Evolutionary conservation across 2,888 invertebrate species (phyloP), one percentile per base, ranked within the genome.

Genomic region (Idaea dimidiata): DNA sequence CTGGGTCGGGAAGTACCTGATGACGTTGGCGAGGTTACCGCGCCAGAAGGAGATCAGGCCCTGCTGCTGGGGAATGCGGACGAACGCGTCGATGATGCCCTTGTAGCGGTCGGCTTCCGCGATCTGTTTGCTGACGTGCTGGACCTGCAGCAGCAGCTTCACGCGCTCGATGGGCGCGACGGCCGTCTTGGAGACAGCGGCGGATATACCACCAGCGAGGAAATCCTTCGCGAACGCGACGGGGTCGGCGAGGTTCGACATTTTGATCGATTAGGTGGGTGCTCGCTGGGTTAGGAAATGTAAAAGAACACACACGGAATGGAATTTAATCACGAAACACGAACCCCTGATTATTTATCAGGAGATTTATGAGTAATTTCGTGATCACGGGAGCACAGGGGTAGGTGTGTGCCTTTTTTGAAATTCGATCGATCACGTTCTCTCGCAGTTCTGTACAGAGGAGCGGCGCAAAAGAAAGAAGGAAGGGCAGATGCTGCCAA

Each of bases 141-240:
- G 98, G 72, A 98, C 98, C 93, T 99, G 99, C 74, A 99, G 95
- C 75, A 99, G 95, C 86, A 99, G 93, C 93, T 99, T 99, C 66
- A 99, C 98, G 83, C 98, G 96, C 94, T 99, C 98, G 90, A 99
- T 98, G 82, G 99, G 98, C 61, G 99, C 98, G 72, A 98, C 98
- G 72, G 97, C 96, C 72, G 98, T 99, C 92, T 99, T 99, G 78
- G 98, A 98, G 79, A 99, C 95, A 76, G 98, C 98, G 72, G 98
- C 98, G 68, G 98, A 97, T 71, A 98, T 94, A 83, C 98, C 98
- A 83, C 98, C 98, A 81, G 98, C 97, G 81, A 97, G 89, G 91
- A 98, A 98, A 93, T 98, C 98, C 94, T 98, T 97, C 87, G 95
- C 93, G 93, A 98, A 98, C 85, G 96, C 94, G 88, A 96, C 93